phyloP scores from a whole-genome alignment of 2,113 vertebrate genomes.

The Saguinus midas region DNA sequence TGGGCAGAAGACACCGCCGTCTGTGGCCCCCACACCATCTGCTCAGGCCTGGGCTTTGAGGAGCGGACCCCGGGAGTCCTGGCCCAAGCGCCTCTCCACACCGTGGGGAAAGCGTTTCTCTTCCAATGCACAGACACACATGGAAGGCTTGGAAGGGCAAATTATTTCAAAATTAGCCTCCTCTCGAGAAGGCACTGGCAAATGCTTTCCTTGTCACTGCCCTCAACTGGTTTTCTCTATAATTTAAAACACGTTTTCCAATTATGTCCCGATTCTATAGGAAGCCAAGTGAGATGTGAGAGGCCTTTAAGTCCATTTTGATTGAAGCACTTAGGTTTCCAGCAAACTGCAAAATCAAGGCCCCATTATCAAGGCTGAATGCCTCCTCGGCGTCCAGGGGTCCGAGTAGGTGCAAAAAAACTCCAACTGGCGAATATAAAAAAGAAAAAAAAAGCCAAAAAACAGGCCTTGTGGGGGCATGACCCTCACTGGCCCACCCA shows the following conservation, averaged over 20 bases:
- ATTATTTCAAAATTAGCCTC: neutral
- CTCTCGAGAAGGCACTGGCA: neutral
- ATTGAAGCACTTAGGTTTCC: slow-evolving; percentile 33
- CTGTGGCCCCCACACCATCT: too few species aligned
- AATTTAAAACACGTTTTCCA: neutral
- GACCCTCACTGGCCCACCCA: neutral
- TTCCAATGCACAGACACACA: rapidly evolving
- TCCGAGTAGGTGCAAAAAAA: neutral
- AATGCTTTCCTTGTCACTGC: neutral
- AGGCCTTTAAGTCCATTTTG: neutral
- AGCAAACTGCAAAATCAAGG: slow-evolving; percentile 22
- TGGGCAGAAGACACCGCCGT: neutral
- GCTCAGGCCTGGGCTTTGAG: neutral
- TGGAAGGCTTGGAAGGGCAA: neutral
- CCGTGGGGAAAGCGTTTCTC: neutral
- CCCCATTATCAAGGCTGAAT: neutral
- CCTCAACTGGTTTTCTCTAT: neutral
- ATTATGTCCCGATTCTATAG: neutral
- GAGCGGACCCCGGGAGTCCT: neutral
- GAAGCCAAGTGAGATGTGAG: neutral
- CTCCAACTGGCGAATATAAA: neutral
- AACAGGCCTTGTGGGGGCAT: too few species aligned
- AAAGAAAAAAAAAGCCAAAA: too few species aligned
- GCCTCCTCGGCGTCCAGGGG: neutral
- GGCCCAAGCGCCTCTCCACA: neutral